These are phyloP conservation scores for Sitta europaea DNA, from an alignment of 2,113 vertebrate species.

Conservation along the genomic window DNA sequence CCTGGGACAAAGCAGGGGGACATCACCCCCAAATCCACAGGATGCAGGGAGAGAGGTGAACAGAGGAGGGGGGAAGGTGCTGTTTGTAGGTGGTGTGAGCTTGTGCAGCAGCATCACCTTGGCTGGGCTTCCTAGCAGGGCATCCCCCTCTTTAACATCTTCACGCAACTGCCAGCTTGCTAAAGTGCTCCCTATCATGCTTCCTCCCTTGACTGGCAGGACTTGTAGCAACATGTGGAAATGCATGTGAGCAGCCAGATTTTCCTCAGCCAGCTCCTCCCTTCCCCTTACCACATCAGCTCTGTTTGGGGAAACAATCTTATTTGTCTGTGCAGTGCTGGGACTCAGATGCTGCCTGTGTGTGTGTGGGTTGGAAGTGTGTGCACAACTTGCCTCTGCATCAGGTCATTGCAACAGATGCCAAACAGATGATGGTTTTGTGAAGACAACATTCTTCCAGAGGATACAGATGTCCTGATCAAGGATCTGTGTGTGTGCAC, in stretches of 20 bases:
- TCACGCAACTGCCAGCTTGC: background rate
- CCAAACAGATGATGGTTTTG: background rate
- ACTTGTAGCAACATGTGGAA: background rate
- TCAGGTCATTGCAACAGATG: slow-evolving; percentile 19
- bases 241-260: background rate
- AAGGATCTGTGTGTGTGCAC: background rate
- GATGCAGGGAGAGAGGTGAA: background rate
- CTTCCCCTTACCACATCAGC: background rate
- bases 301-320: background rate
- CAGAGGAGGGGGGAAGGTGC: background rate
- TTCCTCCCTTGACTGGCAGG: background rate
- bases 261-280: background rate
- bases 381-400: background rate
- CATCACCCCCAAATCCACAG: fast-evolving
- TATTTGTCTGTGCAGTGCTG: background rate
- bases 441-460: background rate
- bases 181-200: background rate
- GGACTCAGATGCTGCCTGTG: background rate
- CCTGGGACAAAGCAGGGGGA: fast-evolving
- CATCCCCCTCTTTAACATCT: background rate
- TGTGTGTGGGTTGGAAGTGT: background rate
- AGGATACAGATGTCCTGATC: background rate
- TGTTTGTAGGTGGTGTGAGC: fast-evolving
- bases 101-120: background rate
- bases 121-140: background rate